Evolutionary conservation across 2,797 vertebrate species (phyloP).

Genomic region (Alca torda): DNA sequence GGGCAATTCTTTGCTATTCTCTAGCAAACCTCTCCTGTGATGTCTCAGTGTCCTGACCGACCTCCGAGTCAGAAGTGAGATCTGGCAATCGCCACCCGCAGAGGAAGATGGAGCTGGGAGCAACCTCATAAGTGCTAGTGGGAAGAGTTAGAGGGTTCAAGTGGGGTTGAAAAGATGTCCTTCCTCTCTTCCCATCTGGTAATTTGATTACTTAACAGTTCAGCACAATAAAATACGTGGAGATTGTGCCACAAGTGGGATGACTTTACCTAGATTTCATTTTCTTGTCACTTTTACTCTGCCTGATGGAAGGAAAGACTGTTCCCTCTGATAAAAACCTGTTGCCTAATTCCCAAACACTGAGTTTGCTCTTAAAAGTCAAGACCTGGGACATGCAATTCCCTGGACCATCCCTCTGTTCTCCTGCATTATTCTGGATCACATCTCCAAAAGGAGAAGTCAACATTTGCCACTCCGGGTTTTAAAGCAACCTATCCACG

Average conservation of each 20-base stretch:
- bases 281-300: neutral
- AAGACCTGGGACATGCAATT: neutral
- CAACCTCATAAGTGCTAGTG: neutral
- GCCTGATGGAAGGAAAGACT: neutral
- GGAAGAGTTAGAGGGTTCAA: neutral
- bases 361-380: neutral
- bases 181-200: neutral
- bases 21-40: neutral
- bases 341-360: fast-evolving
- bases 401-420: neutral
- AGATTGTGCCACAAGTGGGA: neutral
- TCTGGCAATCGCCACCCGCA: neutral
- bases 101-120: neutral
- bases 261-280: neutral
- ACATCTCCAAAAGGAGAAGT: neutral
- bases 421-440: neutral
- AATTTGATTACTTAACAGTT: neutral
- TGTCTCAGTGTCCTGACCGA: neutral
- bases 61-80: neutral
- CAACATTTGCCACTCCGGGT: neutral
- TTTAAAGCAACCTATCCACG: neutral
- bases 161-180: neutral
- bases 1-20: neutral
- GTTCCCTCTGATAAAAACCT: neutral
- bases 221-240: neutral